These are phyloP conservation scores for Pantelozetes paolii DNA, from an alignment of 2,888 invertebrate species.

Conservation along the genomic window DNA sequence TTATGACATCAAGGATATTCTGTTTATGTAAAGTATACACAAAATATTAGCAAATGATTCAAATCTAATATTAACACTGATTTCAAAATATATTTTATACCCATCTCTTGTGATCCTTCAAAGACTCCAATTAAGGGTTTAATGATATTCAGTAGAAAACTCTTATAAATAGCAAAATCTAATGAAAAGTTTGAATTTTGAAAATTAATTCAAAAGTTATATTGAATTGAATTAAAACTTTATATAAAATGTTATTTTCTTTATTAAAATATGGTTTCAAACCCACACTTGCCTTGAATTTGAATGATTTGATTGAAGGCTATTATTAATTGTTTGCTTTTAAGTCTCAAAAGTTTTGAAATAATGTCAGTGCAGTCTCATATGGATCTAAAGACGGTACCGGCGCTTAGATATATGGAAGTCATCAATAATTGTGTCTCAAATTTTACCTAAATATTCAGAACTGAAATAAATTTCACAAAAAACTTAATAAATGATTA, in stretches of 20 bases:
- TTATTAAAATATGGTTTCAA: slow-evolving; percentile 13
- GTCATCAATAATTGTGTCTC: background rate
- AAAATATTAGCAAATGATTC: too few relatives aligned
- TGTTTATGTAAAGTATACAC: too few relatives aligned
- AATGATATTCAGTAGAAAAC: background rate
- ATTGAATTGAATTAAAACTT: too few relatives aligned
- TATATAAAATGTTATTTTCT: background rate
- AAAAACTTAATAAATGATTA: too few relatives aligned
- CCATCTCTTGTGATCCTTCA: slow-evolving; percentile 11
- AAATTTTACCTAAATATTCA: too few relatives aligned
- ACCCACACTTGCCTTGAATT: slow-evolving; percentile 12
- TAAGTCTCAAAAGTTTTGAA: background rate
- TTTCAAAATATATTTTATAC: too few relatives aligned
- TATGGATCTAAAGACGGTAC: too few relatives aligned
- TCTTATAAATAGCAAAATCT: background rate
- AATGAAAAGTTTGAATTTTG: background rate
- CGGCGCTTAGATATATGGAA: too few relatives aligned
- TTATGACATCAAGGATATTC: too few relatives aligned
- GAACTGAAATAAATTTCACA: background rate
- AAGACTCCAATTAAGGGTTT: background rate
- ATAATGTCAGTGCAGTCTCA: background rate
- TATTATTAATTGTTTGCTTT: background rate
- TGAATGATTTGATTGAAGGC: slow-evolving; percentile 5
- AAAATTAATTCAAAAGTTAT: too few relatives aligned
- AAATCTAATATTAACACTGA: background rate